These are phyloP conservation scores for Camponotus vicinus DNA, from an alignment of 1,140 invertebrate genomes.

Conservation along the genomic window DNA sequence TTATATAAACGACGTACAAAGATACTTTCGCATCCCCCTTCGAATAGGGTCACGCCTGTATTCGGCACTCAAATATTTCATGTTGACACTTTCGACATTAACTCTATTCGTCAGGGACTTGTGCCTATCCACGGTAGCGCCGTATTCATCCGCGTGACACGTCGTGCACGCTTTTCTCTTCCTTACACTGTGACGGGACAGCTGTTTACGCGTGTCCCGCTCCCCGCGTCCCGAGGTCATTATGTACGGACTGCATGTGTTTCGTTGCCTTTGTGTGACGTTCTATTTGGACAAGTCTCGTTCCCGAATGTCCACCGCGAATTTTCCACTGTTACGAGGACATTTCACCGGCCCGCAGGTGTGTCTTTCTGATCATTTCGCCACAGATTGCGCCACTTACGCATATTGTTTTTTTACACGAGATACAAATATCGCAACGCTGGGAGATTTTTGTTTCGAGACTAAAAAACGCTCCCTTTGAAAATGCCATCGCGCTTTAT, in stretches of 20 bases:
- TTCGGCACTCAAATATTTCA: constrained; percentile 75
- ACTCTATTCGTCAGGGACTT: constrained; percentile 73
- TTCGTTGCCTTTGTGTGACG: constrained; percentile 60
- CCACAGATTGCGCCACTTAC: constrained; percentile 31
- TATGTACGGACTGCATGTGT: constrained; percentile 59
- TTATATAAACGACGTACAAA: constrained; percentile 54
- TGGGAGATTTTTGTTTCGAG: neutral
- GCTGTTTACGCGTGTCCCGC: constrained; percentile 60
- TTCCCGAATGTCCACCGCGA: constrained; percentile 57
- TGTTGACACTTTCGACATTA: constrained; percentile 73
- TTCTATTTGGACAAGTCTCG: constrained; percentile 70
- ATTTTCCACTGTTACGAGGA: constrained; percentile 15
- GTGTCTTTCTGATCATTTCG: constrained; percentile 31
- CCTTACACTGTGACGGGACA: constrained; percentile 55
- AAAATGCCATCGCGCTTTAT: neutral
- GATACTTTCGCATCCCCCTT: constrained; percentile 46
- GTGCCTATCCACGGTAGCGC: constrained; percentile 58
- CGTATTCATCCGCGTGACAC: constrained; percentile 63
- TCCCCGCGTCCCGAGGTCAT: constrained; percentile 63
- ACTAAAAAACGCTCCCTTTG: neutral
- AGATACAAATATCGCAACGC: neutral
- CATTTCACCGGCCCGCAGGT: constrained; percentile 26
- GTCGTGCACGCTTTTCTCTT: constrained; percentile 48
- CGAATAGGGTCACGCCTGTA: constrained; percentile 63
- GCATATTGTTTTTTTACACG: neutral